Evolutionary conservation across 2,113 vertebrate genomes (phyloP).

Genomic region (Lycocorax pyrrhopterus): DNA sequence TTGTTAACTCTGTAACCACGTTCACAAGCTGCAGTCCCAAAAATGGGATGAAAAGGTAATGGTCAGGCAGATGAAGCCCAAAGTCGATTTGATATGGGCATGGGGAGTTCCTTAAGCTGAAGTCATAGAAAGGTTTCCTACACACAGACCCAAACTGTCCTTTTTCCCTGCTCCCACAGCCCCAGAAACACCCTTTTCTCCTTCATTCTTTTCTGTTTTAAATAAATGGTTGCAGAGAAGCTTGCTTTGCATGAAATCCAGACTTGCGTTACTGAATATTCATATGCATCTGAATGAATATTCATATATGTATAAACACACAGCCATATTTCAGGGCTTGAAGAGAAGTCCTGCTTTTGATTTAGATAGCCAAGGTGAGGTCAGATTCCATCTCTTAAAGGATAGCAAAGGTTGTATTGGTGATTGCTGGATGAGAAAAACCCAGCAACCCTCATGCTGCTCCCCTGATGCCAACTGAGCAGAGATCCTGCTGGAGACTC

Average conservation of each 20-base stretch:
- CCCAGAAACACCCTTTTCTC: neutral
- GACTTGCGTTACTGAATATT: neutral
- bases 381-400: neutral
- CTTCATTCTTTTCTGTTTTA: neutral
- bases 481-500: neutral
- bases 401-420: neutral
- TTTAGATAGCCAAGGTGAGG: neutral
- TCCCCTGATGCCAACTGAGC: neutral
- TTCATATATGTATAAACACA: neutral
- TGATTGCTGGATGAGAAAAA: neutral
- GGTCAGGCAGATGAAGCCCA: neutral
- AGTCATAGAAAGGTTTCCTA: neutral
- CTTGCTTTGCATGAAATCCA: constrained; percentile 22
- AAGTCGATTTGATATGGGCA: neutral
- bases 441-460: neutral
- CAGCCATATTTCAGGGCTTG: neutral
- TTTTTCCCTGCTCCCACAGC: neutral
- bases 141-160: neutral
- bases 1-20: neutral
- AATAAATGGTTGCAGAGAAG: neutral
- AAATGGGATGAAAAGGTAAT: neutral
- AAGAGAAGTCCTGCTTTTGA: neutral
- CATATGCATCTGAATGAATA: neutral
- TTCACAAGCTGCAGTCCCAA: neutral
- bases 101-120: neutral